phyloP scores from a whole-genome alignment of 2,113 vertebrate species.

The Dryoscopus gambensis region DNA sequence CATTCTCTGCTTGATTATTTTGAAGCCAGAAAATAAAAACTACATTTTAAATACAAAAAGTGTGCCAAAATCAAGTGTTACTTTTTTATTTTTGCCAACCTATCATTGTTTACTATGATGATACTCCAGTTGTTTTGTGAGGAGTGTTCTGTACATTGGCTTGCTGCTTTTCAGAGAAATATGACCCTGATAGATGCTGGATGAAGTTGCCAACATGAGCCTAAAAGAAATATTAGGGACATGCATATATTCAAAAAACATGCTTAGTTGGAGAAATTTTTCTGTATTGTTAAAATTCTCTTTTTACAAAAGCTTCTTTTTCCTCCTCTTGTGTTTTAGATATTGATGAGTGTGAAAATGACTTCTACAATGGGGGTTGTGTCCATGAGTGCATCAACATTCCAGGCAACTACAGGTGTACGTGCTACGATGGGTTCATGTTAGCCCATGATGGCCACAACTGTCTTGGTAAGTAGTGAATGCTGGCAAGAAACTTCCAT shows the following conservation, averaged over 20 bases:
- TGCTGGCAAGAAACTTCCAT: neutral
- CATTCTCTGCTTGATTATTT: neutral
- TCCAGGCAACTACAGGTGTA: constrained; percentile 96
- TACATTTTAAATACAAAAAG: neutral
- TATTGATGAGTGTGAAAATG: constrained; percentile 95
- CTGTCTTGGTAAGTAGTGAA: constrained; percentile 84
- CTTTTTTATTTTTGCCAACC: neutral
- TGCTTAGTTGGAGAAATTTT: neutral
- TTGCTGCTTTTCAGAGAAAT: neutral
- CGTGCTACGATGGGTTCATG: constrained; percentile 97
- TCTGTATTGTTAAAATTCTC: neutral
- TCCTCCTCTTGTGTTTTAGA: constrained; percentile 73
- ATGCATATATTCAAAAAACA: neutral
- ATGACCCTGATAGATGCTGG: neutral
- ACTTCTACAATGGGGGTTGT: constrained; percentile 94
- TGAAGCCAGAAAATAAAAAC: neutral
- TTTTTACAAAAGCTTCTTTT: neutral
- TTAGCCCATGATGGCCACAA: constrained; percentile 95
- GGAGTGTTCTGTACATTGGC: neutral
- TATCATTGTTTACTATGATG: neutral
- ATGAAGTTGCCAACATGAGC: neutral
- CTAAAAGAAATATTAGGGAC: neutral
- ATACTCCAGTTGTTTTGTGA: neutral
- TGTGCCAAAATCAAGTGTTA: neutral
- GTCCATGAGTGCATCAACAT: constrained; percentile 98